Evolutionary conservation across 2,113 vertebrate genomes (phyloP).

Genomic region (Malurus cyaneus): DNA sequence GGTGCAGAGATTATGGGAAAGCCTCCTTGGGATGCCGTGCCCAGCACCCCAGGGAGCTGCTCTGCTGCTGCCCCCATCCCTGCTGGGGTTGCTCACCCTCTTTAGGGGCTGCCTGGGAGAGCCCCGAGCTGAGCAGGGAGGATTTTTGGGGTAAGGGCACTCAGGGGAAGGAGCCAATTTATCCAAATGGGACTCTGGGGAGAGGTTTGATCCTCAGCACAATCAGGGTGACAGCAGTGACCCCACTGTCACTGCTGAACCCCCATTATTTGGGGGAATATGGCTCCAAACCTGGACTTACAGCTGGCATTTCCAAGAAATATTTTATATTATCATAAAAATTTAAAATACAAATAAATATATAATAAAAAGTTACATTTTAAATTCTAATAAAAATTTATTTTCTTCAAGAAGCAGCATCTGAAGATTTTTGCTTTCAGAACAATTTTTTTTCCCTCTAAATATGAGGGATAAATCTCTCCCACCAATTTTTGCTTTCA

Average conservation of each 20-base stretch:
- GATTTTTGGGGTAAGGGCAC: neutral
- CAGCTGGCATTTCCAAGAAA: neutral
- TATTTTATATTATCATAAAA: too few species aligned
- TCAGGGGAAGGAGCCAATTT: neutral
- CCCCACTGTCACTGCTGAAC: neutral
- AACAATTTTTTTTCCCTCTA: neutral
- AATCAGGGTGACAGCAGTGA: neutral
- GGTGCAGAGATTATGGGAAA: neutral
- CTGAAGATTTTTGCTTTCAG: neutral
- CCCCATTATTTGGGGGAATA: fast-evolving
- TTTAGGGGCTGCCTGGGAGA: neutral
- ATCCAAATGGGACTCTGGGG: fast-evolving
- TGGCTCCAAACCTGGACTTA: neutral
- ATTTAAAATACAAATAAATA: too few species aligned
- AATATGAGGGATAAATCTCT: fast-evolving
- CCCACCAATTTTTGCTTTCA: neutral
- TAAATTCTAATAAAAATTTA: too few species aligned
- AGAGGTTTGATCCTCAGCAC: neutral
- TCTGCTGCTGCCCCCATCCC: neutral
- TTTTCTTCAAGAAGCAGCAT: neutral
- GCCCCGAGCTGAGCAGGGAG: neutral
- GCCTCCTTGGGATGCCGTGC: neutral
- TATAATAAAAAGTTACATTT: too few species aligned
- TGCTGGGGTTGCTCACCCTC: neutral
- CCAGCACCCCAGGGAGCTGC: neutral